A percentile compares a stretch with the other conserved stretches of the same genome.
Conservation (phyloP, 2,113 vertebrate species). For the Ciconia boyciana region DNA sequence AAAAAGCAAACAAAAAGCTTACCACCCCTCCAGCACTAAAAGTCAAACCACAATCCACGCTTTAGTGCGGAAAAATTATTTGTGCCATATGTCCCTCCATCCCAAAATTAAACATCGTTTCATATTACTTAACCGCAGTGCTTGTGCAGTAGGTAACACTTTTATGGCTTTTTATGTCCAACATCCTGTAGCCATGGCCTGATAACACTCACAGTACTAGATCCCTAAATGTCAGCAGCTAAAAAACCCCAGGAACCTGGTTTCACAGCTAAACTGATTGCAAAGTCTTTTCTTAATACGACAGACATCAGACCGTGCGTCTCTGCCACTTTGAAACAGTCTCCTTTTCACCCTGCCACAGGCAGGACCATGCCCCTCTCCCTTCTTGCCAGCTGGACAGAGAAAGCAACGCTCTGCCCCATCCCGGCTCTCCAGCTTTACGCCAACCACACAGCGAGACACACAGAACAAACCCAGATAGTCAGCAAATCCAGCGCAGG, state of each 20-base stretch:
- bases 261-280: background rate
- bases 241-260: background rate
- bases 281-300: rapidly evolving
- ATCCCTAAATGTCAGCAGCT: background rate
- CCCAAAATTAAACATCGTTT: background rate
- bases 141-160: background rate
- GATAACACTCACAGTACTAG: background rate
- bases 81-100: background rate
- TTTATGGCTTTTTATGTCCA: background rate
- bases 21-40: background rate
- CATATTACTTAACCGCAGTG: background rate
- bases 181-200: background rate
- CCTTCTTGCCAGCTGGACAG: background rate
- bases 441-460: background rate
- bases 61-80: background rate
- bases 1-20: background rate
- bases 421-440: background rate
- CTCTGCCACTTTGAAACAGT: rapidly evolving
- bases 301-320: rapidly evolving
- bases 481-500: background rate
- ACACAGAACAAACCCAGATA: background rate
- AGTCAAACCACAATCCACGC: background rate
- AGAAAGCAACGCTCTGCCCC: background rate
- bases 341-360: background rate
- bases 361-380: background rate